Conservation (phyloP, 2,113 vertebrate species). For the Peromyscus polionotus region DNA sequence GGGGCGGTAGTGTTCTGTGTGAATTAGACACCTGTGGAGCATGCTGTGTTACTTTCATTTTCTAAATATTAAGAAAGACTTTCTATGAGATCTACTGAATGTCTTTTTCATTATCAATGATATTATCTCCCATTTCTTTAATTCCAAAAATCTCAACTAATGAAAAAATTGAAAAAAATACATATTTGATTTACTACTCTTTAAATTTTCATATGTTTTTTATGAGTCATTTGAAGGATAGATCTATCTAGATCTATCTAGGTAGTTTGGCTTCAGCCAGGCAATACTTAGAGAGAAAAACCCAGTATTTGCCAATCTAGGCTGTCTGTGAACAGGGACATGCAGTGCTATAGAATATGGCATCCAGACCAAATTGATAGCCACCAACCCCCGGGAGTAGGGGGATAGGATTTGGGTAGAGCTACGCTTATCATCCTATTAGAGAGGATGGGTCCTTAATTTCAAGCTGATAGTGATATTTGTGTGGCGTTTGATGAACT, state of each 20-base stretch:
- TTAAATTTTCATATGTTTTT: neutral
- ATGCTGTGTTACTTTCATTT: neutral
- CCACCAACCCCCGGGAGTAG: neutral
- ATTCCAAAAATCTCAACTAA: constrained; percentile 22
- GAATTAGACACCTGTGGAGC: neutral
- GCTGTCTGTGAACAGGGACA: neutral
- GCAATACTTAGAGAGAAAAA: neutral
- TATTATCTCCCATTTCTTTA: neutral
- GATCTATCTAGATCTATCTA: no score
- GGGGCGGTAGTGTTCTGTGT: neutral
- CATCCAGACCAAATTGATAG: neutral
- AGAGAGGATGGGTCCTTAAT: neutral
- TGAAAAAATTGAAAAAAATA: constrained; percentile 19
- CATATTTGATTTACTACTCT: neutral
- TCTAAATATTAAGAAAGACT: neutral
- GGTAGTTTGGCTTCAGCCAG: neutral
- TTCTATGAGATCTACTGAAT: neutral
- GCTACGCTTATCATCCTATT: neutral
- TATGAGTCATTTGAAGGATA: neutral
- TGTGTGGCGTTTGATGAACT: neutral
- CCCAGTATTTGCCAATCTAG: neutral
- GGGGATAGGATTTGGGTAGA: no score
- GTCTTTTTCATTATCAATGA: constrained; percentile 10
- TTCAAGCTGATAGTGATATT: neutral
- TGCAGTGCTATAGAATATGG: neutral